These are phyloP conservation scores for Donacobius atricapilla DNA, from an alignment of 2,113 vertebrate species.

Conservation along the genomic window DNA sequence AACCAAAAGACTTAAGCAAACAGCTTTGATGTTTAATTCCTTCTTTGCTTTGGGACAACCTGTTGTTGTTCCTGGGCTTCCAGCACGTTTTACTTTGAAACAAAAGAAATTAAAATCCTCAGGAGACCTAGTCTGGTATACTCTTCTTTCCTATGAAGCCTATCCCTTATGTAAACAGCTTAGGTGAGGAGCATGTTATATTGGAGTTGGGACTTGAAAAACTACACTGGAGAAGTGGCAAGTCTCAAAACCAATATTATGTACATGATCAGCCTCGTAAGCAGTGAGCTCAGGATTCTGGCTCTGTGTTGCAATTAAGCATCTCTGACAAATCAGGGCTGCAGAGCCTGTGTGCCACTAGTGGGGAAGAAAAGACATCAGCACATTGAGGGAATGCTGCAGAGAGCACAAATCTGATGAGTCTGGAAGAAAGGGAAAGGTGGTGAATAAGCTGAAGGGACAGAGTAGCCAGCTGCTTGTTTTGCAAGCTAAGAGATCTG, in stretches of 20 bases:
- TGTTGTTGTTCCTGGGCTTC: background rate
- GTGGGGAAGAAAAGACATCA: background rate
- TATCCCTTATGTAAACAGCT: constrained; percentile 36
- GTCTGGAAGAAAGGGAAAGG: background rate
- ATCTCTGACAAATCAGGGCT: background rate
- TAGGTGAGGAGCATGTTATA: background rate
- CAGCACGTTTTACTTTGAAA: background rate
- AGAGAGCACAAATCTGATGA: background rate
- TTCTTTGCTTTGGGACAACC: background rate
- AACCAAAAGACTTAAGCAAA: constrained; percentile 40
- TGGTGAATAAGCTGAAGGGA: background rate
- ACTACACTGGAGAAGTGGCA: constrained; percentile 2
- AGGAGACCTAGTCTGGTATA: background rate
- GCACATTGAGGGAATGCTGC: fast-evolving
- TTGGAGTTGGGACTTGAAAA: constrained; percentile 32
- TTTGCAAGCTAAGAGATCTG: background rate
- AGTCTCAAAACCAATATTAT: constrained; percentile 8
- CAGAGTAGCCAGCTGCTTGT: background rate
- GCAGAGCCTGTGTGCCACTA: background rate
- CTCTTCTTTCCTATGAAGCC: background rate
- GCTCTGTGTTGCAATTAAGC: background rate
- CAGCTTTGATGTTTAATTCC: constrained; percentile 46
- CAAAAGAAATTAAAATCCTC: constrained; percentile 16
- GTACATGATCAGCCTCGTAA: background rate
- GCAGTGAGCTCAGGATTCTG: background rate